Base-by-base conservation (phyloP, 2,797 vertebrate species). In the Sebastolobus altivelis region DNA sequence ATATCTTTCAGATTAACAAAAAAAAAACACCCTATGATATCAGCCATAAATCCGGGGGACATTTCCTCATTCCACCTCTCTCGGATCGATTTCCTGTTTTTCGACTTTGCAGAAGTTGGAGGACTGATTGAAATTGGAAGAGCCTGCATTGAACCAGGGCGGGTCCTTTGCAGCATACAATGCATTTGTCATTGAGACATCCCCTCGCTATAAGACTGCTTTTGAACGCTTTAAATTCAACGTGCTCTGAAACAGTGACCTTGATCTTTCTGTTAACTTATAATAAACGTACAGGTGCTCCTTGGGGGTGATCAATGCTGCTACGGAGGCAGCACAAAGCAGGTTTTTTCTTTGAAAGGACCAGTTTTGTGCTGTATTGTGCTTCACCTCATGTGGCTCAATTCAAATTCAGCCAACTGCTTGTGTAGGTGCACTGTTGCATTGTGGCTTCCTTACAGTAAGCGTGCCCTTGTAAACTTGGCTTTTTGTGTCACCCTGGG, bases 121-220 rank as follows among this genome's bases (percentile, higher is more conserved):
- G 40, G 80, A 76, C 67, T 80, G 85, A 89, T 81, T 89, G 81
- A 76, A 92, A 85, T 55, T 80, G 68, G 72, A 91, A 80, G 77
- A 80, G 81, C 61, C 56, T 75, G 77, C 46, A 52, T 13, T 75
- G 81, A 87, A 75, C 49, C 56, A 7, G 68, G 71, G 68, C 63
- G 81, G 80, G 86, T 87, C 67, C 43, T 77, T 79, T 66, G 66
- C 61, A n/a, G 80, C 40, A 37, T 25, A 38, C 38, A 55, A 43
- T 55, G 75, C 68, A 83, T 90, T 84, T 83, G 80, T 90, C 86
- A 88, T 35, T 37, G 77, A 85, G 81, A 77, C 69, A 75, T 75
- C 38, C 56, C 54, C 22, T 85, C 76, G 37, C 49, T 31, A 8
- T 31, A 8, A 18, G 25, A 31, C 76, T 65, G 31, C 69, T 62